Conservation (phyloP, 2,888 invertebrate genomes). For the Salticus scenicus region DNA sequence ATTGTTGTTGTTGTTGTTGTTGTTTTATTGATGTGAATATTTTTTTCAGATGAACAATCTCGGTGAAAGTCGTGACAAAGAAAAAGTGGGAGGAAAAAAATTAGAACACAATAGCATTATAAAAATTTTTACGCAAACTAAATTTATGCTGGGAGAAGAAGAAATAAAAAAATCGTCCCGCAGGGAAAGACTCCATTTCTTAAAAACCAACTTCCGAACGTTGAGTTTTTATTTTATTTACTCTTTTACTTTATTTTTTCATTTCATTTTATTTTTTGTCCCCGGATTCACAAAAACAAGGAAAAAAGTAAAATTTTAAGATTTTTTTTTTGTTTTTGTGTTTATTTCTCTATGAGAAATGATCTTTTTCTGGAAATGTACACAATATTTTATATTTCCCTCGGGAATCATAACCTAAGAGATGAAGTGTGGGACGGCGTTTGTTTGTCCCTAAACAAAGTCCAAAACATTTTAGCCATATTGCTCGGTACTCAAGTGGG, state of each 20-base stretch:
- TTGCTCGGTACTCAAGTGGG: slow-evolving; percentile 58
- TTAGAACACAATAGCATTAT: not conserved
- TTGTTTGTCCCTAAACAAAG: slow-evolving; percentile 19
- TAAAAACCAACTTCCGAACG: slow-evolving; percentile 17
- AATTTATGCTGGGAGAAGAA: slow-evolving; percentile 6
- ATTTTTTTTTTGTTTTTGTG: slow-evolving; percentile 6
- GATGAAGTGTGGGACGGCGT: slow-evolving; percentile 40
- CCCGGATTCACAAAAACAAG: not conserved
- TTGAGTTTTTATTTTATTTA: not conserved
- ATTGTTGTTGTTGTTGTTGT: too few relatives aligned
- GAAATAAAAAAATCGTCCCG: not conserved
- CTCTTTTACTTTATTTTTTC: not conserved
- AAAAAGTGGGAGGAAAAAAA: not conserved
- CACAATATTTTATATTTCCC: slow-evolving; percentile 68
- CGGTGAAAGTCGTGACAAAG: not conserved
- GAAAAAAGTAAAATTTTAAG: not conserved
- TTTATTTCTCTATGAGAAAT: slow-evolving; percentile 58
- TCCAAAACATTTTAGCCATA: slow-evolving; percentile 64
- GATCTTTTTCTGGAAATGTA: slow-evolving; percentile 42
- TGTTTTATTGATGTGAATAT: not conserved
- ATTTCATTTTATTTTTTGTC: too few relatives aligned
- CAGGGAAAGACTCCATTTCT: not conserved
- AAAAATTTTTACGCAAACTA: not conserved
- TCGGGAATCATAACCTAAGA: slow-evolving; percentile 47
- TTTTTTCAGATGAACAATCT: not conserved